phyloP scores from a whole-genome alignment of 2,797 vertebrate genomes.

The Phrynocephalus forsythii region DNA sequence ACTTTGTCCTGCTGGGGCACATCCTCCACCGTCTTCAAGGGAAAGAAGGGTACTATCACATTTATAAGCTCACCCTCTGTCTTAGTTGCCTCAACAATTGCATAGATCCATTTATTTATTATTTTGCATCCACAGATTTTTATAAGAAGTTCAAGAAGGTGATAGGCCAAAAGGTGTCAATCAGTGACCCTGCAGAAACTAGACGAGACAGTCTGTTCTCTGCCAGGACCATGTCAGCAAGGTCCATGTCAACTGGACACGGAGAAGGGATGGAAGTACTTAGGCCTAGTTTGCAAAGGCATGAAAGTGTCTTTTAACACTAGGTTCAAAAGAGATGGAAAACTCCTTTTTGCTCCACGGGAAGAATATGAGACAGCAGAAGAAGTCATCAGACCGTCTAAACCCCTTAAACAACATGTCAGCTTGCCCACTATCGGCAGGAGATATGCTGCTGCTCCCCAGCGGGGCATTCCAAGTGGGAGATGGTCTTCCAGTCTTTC shows the following conservation, averaged over 20 bases:
- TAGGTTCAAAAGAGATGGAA: neutral
- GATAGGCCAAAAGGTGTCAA: conserved; percentile 52
- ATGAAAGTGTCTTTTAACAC: conserved; percentile 77
- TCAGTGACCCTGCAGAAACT: conserved; percentile 64
- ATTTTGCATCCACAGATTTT: conserved; percentile 93
- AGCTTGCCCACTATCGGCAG: neutral
- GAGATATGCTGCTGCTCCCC: neutral
- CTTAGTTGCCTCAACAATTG: conserved; percentile 94
- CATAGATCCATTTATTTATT: conserved; percentile 95
- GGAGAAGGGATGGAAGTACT: conserved; percentile 53
- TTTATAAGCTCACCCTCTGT: conserved; percentile 90
- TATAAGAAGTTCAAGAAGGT: conserved; percentile 83
- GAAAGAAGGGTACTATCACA: conserved; percentile 78
- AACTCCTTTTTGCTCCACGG: neutral
- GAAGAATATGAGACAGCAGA: neutral
- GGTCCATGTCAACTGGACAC: conserved; percentile 63
- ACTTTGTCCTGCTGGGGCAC: conserved; percentile 87
- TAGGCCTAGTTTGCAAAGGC: conserved; percentile 51
- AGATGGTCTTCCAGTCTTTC: neutral
- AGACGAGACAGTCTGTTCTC: conserved; percentile 81
- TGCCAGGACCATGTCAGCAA: conserved; percentile 66
- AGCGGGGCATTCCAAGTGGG: neutral
- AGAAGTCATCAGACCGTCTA: neutral
- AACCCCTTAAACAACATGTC: neutral
- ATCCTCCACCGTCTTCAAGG: conserved; percentile 83